phyloP scores from a whole-genome alignment of 2,888 invertebrate species.

The Timandra comae region DNA sequence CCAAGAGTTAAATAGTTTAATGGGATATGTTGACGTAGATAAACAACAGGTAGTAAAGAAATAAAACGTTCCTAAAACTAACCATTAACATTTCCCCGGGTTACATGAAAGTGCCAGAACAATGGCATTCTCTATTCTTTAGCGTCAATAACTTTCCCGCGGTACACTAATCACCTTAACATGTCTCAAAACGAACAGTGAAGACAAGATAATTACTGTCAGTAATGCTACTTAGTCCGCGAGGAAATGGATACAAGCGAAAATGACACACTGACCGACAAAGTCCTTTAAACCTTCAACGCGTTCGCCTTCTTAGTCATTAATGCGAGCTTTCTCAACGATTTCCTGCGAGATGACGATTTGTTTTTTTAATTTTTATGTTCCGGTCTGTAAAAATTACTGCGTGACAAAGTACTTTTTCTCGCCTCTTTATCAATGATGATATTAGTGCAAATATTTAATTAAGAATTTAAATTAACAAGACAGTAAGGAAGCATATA shows the following conservation, averaged over 20 bases:
- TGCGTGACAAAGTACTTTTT: too few relatives aligned
- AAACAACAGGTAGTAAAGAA: too few relatives aligned
- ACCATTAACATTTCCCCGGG: too few relatives aligned
- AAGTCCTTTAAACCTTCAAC: conserved; percentile 45
- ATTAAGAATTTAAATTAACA: too few relatives aligned
- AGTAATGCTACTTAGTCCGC: conserved; percentile 28
- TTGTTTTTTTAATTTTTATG: too few relatives aligned
- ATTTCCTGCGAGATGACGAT: conserved; percentile 41
- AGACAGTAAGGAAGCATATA: too few relatives aligned
- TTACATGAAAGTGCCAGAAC: conserved; percentile 20
- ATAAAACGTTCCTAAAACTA: too few relatives aligned
- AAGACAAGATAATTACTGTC: conserved; percentile 38
- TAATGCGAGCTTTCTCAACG: conserved; percentile 43
- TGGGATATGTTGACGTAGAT: too few relatives aligned
- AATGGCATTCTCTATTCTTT: conserved; percentile 27
- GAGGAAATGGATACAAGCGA: conserved; percentile 28
- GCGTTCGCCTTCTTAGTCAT: conserved; percentile 38
- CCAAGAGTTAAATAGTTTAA: conserved; percentile 9
- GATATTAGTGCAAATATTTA: too few relatives aligned
- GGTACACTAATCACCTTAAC: conserved; percentile 33
- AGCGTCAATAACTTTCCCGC: conserved; percentile 43
- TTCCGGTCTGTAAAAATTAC: too few relatives aligned
- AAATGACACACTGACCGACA: conserved; percentile 56
- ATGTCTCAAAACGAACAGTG: conserved; percentile 21
- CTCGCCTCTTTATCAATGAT: too few relatives aligned